phyloP scores from a whole-genome alignment of 1,140 invertebrate species.

The Panagrolaimus sp. region DNA sequence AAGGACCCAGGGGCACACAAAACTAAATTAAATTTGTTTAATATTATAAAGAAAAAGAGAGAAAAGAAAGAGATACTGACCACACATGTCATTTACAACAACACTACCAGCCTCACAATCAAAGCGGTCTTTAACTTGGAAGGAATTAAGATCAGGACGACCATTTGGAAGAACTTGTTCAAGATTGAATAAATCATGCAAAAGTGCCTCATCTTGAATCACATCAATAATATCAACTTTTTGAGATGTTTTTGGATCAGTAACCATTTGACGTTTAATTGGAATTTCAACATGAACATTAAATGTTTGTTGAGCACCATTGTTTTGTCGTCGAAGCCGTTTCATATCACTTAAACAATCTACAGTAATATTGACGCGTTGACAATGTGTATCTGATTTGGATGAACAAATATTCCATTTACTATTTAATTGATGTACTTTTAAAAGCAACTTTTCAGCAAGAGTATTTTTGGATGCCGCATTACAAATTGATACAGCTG shows the following conservation, averaged over 20 bases:
- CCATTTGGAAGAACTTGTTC: slow-evolving; percentile 74
- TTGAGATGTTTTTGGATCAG: slow-evolving; percentile 21
- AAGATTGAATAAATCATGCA: slow-evolving; percentile 48
- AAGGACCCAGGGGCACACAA: slow-evolving; percentile 86
- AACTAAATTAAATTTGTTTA: slow-evolving; percentile 59
- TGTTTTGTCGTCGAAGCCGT: slow-evolving; percentile 18
- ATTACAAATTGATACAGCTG: slow-evolving; percentile 49
- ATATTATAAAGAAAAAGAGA: too few species aligned
- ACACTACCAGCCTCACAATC: slow-evolving; percentile 86
- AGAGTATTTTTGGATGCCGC: slow-evolving; percentile 48
- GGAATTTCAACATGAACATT: slow-evolving; percentile 42
- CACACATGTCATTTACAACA: slow-evolving; percentile 80
- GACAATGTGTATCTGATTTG: slow-evolving; percentile 21
- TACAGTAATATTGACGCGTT: slow-evolving; percentile 6
- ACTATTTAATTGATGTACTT: slow-evolving; percentile 44
- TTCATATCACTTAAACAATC: slow-evolving; percentile 23
- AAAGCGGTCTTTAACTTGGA: slow-evolving; percentile 79
- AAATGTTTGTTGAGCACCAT: slow-evolving; percentile 24
- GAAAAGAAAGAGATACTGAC: too few species aligned
- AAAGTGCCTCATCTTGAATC: slow-evolving; percentile 51
- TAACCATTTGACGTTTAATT: slow-evolving; percentile 26
- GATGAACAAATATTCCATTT: slow-evolving; percentile 52
- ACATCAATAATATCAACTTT: slow-evolving; percentile 40
- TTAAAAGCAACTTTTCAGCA: slow-evolving; percentile 41
- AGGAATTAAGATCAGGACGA: slow-evolving; percentile 80